Conservation (phyloP, 2,797 vertebrate genomes). For the Cercopithecus diana region DNA sequence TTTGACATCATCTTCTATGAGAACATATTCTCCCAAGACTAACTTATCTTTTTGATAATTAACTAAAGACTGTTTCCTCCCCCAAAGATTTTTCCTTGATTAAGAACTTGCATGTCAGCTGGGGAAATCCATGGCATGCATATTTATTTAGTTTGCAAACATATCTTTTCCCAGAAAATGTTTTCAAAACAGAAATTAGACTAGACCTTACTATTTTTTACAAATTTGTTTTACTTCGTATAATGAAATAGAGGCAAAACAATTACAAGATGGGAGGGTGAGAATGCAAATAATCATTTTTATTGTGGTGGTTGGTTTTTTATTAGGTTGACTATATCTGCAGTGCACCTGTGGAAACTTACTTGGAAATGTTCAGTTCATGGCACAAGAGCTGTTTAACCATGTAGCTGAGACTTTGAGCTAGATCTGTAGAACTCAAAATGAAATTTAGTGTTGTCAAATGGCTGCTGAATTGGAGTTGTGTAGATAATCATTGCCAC, state of each 20-base stretch:
- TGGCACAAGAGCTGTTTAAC: neutral
- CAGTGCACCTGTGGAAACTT: neutral
- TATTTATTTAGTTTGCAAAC: constrained; percentile 31
- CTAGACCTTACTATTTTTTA: constrained; percentile 28
- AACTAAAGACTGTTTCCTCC: neutral
- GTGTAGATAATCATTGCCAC: neutral
- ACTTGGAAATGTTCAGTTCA: neutral
- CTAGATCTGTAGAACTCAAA: neutral
- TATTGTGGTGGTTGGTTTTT: neutral
- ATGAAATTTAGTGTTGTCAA: neutral
- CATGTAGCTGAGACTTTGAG: neutral
- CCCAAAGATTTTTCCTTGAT: neutral
- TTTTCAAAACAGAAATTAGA: constrained; percentile 46
- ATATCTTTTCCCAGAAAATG: constrained; percentile 29
- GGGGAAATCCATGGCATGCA: neutral
- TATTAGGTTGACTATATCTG: neutral
- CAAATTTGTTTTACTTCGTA: neutral
- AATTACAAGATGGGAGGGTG: neutral
- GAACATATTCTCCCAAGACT: neutral
- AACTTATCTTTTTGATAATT: neutral
- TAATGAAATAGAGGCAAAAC: neutral
- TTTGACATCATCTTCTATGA: neutral
- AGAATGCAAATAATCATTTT: neutral
- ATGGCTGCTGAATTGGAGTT: neutral
- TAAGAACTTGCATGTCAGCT: neutral